These are phyloP conservation scores for Cyphomyrmex costatus DNA, from an alignment of 1,140 invertebrate species.

Conservation along the genomic window DNA sequence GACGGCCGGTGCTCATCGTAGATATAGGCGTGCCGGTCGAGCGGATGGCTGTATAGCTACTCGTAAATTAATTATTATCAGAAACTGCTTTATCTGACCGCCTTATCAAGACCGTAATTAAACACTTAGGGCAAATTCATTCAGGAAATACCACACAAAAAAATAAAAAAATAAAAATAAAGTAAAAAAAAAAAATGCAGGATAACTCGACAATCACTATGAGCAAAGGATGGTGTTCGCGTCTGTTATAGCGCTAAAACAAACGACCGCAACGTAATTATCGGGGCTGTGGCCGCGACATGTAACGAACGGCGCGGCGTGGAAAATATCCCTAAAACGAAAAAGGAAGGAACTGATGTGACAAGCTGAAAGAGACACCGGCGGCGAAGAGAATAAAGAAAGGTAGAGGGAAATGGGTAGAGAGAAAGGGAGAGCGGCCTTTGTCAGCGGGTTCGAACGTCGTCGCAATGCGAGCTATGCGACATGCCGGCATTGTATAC, in stretches of 20 bases:
- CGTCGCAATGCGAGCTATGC: constrained; percentile 56
- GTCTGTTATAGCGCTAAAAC: constrained; percentile 77
- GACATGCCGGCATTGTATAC: constrained; percentile 48
- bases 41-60: constrained; percentile 27
- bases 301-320: constrained; percentile 68
- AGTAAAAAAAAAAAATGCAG: background rate
- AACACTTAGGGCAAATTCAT: constrained; percentile 68
- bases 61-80: constrained; percentile 75
- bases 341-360: constrained; percentile 42
- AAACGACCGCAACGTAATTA: constrained; percentile 79
- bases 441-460: constrained; percentile 64
- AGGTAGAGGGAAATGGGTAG: background rate
- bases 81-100: constrained; percentile 59
- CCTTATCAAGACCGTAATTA: constrained; percentile 72
- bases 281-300: constrained; percentile 60
- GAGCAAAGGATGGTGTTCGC: constrained; percentile 24
- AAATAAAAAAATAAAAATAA: background rate
- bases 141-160: background rate
- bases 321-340: constrained; percentile 74
- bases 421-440: constrained; percentile 18
- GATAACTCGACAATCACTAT: background rate
- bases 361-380: background rate
- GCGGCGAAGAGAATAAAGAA: constrained; percentile 7
- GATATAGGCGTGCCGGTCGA: constrained; percentile 36
- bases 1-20: constrained; percentile 40